These are phyloP conservation scores for Propithecus perrieri DNA, from an alignment of 2,797 vertebrate species.

Conservation along the genomic window DNA sequence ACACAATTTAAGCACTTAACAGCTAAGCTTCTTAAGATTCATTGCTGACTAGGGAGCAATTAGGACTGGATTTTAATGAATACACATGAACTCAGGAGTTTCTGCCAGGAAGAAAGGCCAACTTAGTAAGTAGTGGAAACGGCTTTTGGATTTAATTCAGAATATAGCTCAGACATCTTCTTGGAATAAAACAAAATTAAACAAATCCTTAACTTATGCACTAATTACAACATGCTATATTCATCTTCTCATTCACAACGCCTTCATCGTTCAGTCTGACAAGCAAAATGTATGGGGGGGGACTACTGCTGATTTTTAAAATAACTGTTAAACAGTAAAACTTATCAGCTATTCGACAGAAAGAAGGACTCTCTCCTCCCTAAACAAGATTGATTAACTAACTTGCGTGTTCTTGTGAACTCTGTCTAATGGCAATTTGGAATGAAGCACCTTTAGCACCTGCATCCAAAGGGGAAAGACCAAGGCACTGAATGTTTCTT, in stretches of 20 bases:
- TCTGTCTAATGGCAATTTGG: conserved; percentile 1
- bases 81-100: conserved; percentile 77
- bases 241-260: conserved; percentile 45
- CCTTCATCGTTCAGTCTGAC: background rate
- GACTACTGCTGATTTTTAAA: background rate
- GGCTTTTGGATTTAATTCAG: conserved; percentile 73
- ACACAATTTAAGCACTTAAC: conserved; percentile 83
- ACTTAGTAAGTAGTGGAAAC: conserved; percentile 54
- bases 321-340: conserved; percentile 41
- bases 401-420: background rate
- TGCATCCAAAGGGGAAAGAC: background rate
- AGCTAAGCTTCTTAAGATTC: conserved; percentile 84
- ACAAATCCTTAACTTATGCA: conserved; percentile 66
- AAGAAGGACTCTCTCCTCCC: background rate
- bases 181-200: conserved; percentile 68
- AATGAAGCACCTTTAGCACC: background rate
- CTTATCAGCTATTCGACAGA: conserved; percentile 4
- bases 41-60: conserved; percentile 85
- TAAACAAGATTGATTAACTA: background rate
- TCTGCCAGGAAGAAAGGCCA: conserved; percentile 69
- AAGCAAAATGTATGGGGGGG: background rate
- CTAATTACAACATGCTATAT: conserved; percentile 65
- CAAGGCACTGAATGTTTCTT: background rate
- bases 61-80: conserved; percentile 84
- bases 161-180: conserved; percentile 65